A percentile compares a stretch with the other conserved stretches of the same genome.
Conservation (phyloP, 2,797 vertebrate species). For the Steatocranus sp. region DNA sequence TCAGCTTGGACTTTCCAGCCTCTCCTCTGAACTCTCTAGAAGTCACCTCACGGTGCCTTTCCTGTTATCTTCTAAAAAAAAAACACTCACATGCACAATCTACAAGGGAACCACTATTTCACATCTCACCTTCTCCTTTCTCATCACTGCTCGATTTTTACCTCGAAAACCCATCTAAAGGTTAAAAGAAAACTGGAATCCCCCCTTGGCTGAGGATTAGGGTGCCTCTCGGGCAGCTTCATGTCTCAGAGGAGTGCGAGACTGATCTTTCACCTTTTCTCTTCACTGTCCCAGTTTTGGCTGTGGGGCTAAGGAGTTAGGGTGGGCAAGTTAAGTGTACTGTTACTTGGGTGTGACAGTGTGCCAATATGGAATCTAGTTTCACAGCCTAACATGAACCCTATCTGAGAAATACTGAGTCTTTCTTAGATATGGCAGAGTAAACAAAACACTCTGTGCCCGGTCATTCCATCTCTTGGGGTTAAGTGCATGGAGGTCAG, state of each 20-base stretch:
- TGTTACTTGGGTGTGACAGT: constrained; percentile 62
- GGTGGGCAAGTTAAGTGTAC: constrained; percentile 37
- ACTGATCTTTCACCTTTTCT: constrained; percentile 60
- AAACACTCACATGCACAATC: constrained; percentile 3
- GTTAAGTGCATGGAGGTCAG: constrained; percentile 6
- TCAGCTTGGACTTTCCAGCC: constrained; percentile 69
- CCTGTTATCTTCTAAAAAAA: constrained; percentile 33
- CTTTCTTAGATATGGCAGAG: constrained; percentile 48
- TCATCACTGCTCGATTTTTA: constrained; percentile 20
- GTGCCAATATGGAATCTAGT: constrained; percentile 31
- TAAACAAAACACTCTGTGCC: constrained; percentile 31
- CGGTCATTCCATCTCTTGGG: background rate
- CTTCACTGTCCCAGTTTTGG: constrained; percentile 30
- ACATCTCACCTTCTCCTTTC: constrained; percentile 45
- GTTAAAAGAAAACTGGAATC: constrained; percentile 40
- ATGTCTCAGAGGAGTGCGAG: constrained; percentile 51
- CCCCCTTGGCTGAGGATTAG: constrained; percentile 30
- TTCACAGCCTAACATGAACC: constrained; percentile 31
- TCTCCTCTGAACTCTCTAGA: constrained; percentile 50
- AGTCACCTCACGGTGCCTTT: constrained; percentile 37
- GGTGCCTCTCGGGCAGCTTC: constrained; percentile 25
- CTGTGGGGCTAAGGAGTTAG: background rate
- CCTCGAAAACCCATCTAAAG: constrained; percentile 26
- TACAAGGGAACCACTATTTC: constrained; percentile 33
- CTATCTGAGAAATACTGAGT: constrained; percentile 61